Evolutionary conservation across 1,140 invertebrate genomes (phyloP), one percentile per base, ranked within the genome.

Genomic region (Drosophila albomicans): DNA sequence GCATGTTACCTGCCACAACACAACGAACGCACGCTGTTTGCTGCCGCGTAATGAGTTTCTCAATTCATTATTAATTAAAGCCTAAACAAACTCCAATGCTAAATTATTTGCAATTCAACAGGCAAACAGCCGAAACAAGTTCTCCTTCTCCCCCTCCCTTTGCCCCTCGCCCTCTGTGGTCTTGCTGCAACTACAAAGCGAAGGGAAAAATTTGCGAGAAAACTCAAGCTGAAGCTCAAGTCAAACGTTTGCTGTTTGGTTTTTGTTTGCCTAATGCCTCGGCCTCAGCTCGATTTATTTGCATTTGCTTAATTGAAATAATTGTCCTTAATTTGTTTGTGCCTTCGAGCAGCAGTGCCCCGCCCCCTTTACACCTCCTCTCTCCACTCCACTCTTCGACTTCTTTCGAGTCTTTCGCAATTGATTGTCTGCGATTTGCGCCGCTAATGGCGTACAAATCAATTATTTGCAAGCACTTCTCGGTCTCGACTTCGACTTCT

Each of bases 281-380:
- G 78, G 5, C 81, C 35, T 38, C 70, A 75, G 5, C 84, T 89
- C 85, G 85, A 89, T 89, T 89, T 89, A 89, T 89, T 89, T 89
- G 85, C 85, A 90, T 89, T 89, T 89, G 81, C 85, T 89, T 89
- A 89, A 89, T 89, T 89, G 86, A 89, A 89, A 89, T 89, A 89
- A 89, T 89, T 89, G 85, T 89, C 85, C 86, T 81, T 89, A 89
- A 89, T 89, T 89, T 89, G 86, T 89, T 89, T 89, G 81, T 81
- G 85, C 85, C 85, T 89, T 58, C 58, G 56, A 84, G 84, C 80
- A 75, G 45, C 51, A 51, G 28, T 10, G 43, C 25, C 43, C 2
- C 5, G n/a, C 3, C 46, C 25, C 13, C 16, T 41, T 61, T 11
- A 15, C 6, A 28, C 45, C 13, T 32, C 6, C 32, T 32, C 7